Evolutionary conservation across 92 coral and sea anemone species (phyloP).

Genomic region (Plumapathes pennacea): DNA sequence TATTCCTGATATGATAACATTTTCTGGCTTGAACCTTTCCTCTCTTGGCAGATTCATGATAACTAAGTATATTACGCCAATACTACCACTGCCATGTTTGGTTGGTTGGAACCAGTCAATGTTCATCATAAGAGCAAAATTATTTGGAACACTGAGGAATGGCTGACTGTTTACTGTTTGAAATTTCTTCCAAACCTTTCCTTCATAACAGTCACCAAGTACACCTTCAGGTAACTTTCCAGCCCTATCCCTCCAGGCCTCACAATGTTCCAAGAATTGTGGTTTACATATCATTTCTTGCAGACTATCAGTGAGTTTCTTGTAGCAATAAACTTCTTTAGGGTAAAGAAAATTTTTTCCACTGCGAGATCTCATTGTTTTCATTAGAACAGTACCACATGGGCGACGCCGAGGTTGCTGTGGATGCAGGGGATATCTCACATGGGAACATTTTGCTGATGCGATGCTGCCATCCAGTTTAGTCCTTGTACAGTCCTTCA

Average conservation of each 20-base stretch:
- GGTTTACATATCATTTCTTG: conserved; percentile 41
- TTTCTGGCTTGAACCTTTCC: conserved; percentile 55
- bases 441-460: conserved; percentile 48
- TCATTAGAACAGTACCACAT: conserved; percentile 57
- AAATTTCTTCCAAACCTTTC: conserved; percentile 55
- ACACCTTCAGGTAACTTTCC: conserved; percentile 10
- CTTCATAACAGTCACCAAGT: conserved; percentile 53
- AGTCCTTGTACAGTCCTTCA: conserved; percentile 20
- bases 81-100: conserved; percentile 40
- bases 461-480: conserved; percentile 31
- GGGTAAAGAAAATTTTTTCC: conserved; percentile 49
- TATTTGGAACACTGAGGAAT: conserved; percentile 43
- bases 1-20: conserved; percentile 40
- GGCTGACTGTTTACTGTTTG: conserved; percentile 42
- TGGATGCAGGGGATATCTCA: conserved; percentile 45
- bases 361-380: conserved; percentile 43
- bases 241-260: conserved; percentile 28
- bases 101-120: conserved; percentile 63
- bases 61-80: conserved; percentile 51
- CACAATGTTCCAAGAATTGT: conserved; percentile 45
- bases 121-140: conserved; percentile 50
- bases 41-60: conserved; percentile 57
- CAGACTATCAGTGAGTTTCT: conserved; percentile 25
- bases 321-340: conserved; percentile 44
- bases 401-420: conserved; percentile 9